These are phyloP conservation scores for Potorous gilbertii DNA, from an alignment of 2,797 vertebrate species.

Conservation along the genomic window DNA sequence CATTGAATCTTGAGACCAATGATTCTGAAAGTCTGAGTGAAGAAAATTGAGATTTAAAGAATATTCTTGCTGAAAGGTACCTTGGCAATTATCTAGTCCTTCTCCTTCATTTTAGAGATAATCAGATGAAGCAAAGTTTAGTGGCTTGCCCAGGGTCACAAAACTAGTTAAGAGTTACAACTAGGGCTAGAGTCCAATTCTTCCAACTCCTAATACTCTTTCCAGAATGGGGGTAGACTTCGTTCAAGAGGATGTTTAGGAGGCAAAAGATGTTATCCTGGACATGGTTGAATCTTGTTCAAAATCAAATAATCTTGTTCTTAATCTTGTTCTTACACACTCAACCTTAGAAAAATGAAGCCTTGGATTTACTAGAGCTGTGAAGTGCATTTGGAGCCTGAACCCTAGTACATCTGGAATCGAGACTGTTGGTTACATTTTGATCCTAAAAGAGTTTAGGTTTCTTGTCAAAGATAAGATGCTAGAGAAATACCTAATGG, in stretches of 20 bases:
- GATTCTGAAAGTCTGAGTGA: background rate
- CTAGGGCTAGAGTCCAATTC: background rate
- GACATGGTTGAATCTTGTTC: background rate
- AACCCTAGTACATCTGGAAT: background rate
- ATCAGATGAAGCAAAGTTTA: background rate
- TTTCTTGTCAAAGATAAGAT: background rate
- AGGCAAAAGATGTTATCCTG: background rate
- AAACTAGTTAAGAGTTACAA: background rate
- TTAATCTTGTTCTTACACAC: background rate
- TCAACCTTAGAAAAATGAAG: background rate
- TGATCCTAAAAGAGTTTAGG: background rate
- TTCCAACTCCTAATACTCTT: background rate
- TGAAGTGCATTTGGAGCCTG: background rate
- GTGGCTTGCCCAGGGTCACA: background rate
- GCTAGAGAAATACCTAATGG: background rate
- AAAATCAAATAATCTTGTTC: background rate
- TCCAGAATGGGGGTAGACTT: background rate
- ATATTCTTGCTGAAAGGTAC: background rate
- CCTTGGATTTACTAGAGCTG: background rate
- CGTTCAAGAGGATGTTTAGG: background rate
- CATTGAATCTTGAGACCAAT: background rate
- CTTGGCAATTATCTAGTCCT: background rate
- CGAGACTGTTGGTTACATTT: background rate
- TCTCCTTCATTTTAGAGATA: background rate
- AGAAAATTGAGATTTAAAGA: background rate